Base-by-base conservation (phyloP, 2,113 vertebrate genomes). In the Pygoscelis antarcticus region DNA sequence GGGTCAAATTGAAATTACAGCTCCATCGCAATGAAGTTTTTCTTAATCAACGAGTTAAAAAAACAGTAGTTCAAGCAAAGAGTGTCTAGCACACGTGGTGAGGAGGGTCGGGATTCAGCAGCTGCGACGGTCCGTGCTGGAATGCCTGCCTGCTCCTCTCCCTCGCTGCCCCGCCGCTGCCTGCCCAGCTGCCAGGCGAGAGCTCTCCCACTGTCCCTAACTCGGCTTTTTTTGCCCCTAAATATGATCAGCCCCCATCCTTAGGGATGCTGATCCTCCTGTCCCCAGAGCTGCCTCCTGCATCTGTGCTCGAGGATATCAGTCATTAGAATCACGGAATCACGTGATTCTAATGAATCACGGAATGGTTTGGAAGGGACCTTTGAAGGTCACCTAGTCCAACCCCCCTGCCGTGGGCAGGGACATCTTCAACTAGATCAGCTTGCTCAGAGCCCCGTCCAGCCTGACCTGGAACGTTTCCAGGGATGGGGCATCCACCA, bases 321-420 rank as follows among this genome's bases (percentile, higher is more conserved):
- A 32, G 54, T 7, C 61, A 8, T 1, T 1, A 7, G 40, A 69
- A 40, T 44, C 44, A 26, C 16, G 1, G 3, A 32, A 36, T 12
- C n/a, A n/a, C n/a, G n/a, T n/a, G n/a, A n/a, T n/a, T n/a, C n/a
- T n/a, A n/a, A n/a, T n/a, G 40, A 69, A 40, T 44, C 44, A 26
- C 16, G 1, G 3, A 32, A 36, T 12, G 27, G 11, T 18, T 72
- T 57, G 30, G 57, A 49, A 72, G n/a, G 30, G 23, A 49, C 49
- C 13, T 42, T 36, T 6, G 1, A 32, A 78, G 54, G 1, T 4
- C 64, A 52, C 7, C 44, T 0, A 4, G 13, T 36, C 25, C 54
- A 29, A 18, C 11, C 19, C 29, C 30, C 10, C 22, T 25, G 18
- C 46, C 9, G 6, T 34, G 22, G 0, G 14, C 60, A 47, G 34